A percentile compares a stretch with the other conserved stretches of the same genome.
Conservation (phyloP, 2,797 vertebrate species). For the Lagocephalus sceleratus region DNA sequence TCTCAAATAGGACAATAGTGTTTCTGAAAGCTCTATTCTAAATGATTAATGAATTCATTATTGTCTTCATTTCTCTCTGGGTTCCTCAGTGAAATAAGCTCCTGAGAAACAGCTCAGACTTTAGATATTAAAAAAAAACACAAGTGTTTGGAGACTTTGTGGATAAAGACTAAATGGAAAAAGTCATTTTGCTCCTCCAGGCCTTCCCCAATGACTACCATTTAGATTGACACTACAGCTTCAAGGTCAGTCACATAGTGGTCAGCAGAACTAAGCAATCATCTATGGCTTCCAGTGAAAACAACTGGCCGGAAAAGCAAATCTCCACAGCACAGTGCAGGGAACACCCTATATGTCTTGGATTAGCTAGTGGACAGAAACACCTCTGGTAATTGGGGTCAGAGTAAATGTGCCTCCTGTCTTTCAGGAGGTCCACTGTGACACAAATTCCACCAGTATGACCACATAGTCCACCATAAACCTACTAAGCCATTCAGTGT, state of each 20-base stretch:
- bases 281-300: slow-evolving; percentile 20
- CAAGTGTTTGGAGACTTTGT: too few relatives aligned
- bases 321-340: slow-evolving; percentile 35
- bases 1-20: too few relatives aligned
- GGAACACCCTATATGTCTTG: slow-evolving; percentile 42
- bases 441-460: slow-evolving; percentile 46
- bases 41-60: too few relatives aligned
- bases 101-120: too few relatives aligned
- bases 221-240: not conserved
- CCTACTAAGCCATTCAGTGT: too few relatives aligned
- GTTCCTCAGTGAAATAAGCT: too few relatives aligned
- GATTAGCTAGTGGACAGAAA: slow-evolving; percentile 69
- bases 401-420: slow-evolving; percentile 68
- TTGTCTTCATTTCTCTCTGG: too few relatives aligned
- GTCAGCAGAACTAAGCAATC: slow-evolving; percentile 25
- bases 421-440: slow-evolving; percentile 63
- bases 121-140: too few relatives aligned
- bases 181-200: too few relatives aligned
- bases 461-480: slow-evolving; percentile 35
- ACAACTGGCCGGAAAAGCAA: slow-evolving; percentile 36
- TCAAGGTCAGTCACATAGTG: slow-evolving; percentile 24
- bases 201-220: not conserved
- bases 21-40: too few relatives aligned
- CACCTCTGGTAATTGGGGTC: slow-evolving; percentile 77
- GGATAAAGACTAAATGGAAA: slow-evolving; percentile 7